phyloP scores from a whole-genome alignment of 1,140 invertebrate species.

The Aphelenchoides fujianensis region DNA sequence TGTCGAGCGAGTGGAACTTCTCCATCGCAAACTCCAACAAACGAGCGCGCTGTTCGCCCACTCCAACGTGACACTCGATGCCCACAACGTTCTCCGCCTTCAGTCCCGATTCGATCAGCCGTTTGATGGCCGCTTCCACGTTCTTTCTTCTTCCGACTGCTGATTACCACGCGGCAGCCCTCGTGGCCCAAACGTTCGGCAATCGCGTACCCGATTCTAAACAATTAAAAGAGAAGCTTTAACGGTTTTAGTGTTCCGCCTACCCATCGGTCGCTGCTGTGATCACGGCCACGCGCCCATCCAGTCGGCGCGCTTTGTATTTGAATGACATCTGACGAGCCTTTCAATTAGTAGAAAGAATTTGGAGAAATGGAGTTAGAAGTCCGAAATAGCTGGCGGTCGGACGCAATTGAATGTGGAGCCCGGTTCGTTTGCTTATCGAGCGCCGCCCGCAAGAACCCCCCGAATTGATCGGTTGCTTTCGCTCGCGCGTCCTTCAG shows the following conservation, averaged over 20 bases:
- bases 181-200: conserved; percentile 79
- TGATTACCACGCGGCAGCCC: conserved; percentile 84
- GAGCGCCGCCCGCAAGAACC: no score
- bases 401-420: no score
- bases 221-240: conserved; percentile 22
- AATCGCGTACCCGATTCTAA: conserved; percentile 85
- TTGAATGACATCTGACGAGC: no score
- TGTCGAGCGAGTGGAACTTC: conserved; percentile 83
- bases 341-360: no score
- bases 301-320: no score
- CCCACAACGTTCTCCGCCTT: conserved; percentile 13
- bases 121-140: conserved; percentile 57
- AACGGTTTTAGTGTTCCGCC: neutral
- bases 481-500: no score
- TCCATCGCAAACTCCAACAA: conserved; percentile 73
- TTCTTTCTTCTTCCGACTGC: conserved; percentile 70
- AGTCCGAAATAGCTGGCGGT: no score
- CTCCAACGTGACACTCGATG: conserved; percentile 66
- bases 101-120: conserved; percentile 65
- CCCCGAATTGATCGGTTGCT: no score
- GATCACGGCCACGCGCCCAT: no score
- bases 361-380: no score
- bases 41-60: neutral
- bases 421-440: no score
- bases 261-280: no score